Conservation (phyloP, 2,888 invertebrate genomes). For the Craniophora ligustri region DNA sequence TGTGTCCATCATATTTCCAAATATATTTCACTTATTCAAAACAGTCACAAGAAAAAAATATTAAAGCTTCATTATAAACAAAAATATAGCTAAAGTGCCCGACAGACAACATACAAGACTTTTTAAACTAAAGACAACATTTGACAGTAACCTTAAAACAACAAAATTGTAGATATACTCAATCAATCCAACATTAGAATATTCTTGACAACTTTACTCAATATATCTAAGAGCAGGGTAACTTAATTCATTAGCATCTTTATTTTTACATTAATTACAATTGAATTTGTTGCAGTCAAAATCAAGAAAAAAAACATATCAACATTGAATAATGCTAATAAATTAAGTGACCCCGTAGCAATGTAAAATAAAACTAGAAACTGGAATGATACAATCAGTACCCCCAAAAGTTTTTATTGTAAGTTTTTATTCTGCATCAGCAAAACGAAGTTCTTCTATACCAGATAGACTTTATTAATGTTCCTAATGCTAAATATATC, state of each 20-base stretch:
- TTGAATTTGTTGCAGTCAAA: no score
- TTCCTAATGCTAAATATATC: background rate
- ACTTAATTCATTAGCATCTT: background rate
- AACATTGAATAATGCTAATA: background rate
- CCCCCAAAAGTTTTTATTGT: slow-evolving; percentile 9
- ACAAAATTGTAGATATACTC: slow-evolving; percentile 1
- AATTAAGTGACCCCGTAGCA: background rate
- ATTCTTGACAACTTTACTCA: background rate
- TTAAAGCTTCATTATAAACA: slow-evolving; percentile 37
- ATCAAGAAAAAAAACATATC: background rate
- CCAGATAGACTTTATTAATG: background rate
- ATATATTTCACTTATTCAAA: slow-evolving; percentile 29
- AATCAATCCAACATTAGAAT: slow-evolving; percentile 5
- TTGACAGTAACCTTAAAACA: slow-evolving; percentile 1
- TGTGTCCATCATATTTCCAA: slow-evolving; percentile 14
- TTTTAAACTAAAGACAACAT: background rate
- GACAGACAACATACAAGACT: background rate
- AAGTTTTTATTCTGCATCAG: background rate
- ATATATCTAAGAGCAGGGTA: background rate
- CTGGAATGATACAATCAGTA: slow-evolving; percentile 37
- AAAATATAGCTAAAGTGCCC: slow-evolving; percentile 5
- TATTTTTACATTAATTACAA: background rate
- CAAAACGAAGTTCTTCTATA: no score
- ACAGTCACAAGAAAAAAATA: slow-evolving; percentile 26
- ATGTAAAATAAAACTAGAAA: slow-evolving; percentile 2